A percentile compares a stretch with the other conserved stretches of the same genome.
These are phyloP conservation scores for Eupithecia insigniata DNA, from an alignment of 2,888 invertebrate genomes.

Conservation along the genomic window DNA sequence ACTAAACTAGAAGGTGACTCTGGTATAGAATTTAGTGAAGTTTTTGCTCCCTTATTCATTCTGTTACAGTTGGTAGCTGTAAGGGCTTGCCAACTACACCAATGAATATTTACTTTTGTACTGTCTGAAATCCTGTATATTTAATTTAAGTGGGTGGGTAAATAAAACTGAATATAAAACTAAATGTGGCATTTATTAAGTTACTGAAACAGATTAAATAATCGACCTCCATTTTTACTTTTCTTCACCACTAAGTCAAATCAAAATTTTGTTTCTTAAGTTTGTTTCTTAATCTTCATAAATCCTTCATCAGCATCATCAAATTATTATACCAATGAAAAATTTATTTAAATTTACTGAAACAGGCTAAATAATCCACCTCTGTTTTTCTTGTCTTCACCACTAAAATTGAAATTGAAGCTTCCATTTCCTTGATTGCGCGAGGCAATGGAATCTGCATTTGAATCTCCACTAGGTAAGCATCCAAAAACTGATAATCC, in stretches of 20 bases:
- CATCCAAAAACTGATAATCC: constrained; percentile 70
- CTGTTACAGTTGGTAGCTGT: constrained; percentile 95
- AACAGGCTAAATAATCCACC: constrained; percentile 76
- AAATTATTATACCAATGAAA: neutral
- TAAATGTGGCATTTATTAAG: neutral
- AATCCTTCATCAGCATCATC: constrained; percentile 60
- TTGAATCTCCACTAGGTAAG: constrained; percentile 47
- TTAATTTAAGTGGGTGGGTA: too few relatives aligned
- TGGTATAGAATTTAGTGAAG: constrained; percentile 94
- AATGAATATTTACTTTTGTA: constrained; percentile 53
- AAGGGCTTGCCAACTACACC: constrained; percentile 94
- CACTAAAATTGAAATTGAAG: constrained; percentile 74
- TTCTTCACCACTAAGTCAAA: constrained; percentile 56
- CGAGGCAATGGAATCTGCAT: constrained; percentile 52
- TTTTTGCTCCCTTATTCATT: constrained; percentile 96
- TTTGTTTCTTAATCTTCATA: constrained; percentile 62
- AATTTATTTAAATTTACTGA: constrained; percentile 48
- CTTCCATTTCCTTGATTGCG: constrained; percentile 53
- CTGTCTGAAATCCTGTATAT: neutral
- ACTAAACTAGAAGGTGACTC: constrained; percentile 93
- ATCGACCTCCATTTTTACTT: constrained; percentile 69
- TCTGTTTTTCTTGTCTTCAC: constrained; percentile 67
- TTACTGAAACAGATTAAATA: constrained; percentile 74
- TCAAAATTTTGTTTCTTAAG: constrained; percentile 69
- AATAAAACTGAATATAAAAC: neutral